Evolutionary conservation across 2,888 invertebrate species (phyloP).

Genomic region (Taenaris catops): DNA sequence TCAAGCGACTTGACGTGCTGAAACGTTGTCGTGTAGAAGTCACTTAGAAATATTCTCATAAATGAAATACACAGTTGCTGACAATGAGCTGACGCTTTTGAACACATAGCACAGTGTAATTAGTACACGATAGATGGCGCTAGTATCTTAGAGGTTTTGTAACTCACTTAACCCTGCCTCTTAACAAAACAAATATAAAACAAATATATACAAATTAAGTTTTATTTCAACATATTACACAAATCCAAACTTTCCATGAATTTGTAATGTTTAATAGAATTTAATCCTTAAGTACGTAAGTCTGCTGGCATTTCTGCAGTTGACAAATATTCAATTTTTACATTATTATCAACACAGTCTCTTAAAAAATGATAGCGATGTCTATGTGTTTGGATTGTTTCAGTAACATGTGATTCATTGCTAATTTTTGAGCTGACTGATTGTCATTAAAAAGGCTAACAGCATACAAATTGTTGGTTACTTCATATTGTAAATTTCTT

Average conservation of each 20-base stretch:
- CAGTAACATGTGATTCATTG: constrained; percentile 17
- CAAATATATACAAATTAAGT: no score
- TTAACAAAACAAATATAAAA: no score
- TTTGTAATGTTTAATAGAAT: not conserved
- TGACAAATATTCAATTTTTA: not conserved
- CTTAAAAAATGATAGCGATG: constrained; percentile 18
- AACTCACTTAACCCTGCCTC: no score
- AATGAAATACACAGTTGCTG: no score
- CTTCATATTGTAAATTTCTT: not conserved
- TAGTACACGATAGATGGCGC: no score
- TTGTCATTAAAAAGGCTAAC: constrained; percentile 6
- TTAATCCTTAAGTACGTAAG: not conserved
- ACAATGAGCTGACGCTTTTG: no score
- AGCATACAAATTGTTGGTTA: not conserved
- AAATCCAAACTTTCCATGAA: not conserved
- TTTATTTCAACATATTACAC: no score
- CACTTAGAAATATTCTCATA: no score
- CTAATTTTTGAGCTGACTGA: not conserved
- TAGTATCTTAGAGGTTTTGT: no score
- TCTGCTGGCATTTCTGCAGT: not conserved
- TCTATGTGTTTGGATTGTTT: constrained; percentile 26
- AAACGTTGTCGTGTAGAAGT: no score
- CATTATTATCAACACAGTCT: constrained; percentile 1
- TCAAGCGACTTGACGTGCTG: no score
- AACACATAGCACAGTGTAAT: no score